Evolutionary conservation across 2,888 invertebrate genomes (phyloP), one percentile per base, ranked within the genome.

Genomic region (Conus canariensis): DNA sequence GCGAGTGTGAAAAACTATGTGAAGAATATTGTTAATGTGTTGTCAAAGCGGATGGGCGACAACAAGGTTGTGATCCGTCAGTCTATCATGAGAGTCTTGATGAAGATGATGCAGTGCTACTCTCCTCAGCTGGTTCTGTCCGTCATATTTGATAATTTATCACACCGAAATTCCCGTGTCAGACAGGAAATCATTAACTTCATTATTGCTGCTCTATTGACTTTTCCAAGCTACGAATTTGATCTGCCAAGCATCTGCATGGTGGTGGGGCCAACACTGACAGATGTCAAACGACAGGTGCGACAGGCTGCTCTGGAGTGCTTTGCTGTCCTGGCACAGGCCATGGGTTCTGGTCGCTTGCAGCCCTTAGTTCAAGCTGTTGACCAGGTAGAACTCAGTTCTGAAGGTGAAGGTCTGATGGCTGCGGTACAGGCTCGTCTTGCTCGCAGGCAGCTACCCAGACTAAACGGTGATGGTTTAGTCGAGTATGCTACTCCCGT

Each of bases 291-390:
- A 94, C 97, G 97, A 95, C 97, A 97, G 94, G 98, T 98, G 92
- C 97, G 97, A 94, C 98, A 97, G 96, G 98, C 97, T 92, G 98
- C 97, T 90, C 97, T 98, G 89, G 98, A 98, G 95, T 97, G 98
- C 67, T 96, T 98, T 86, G 98, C 98, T 0, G 97, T 98, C 58
- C 96, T 98, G 82, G 98, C 98, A 5, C 98, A 98, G 96, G 97
- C 98, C 90, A 97, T 97, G 93, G 97, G 97, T 0, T 97, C 97
- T 60, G 97, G 97, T 56, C 95, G 96, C 91, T 94, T 96, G 0
- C 97, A 97, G 0, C 96, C 97, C 94, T 96, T 98, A 92, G 95
- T 97, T 86, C 95, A 97, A 86, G 96, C 96, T 80, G 96, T 97
- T 7, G 96, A 97, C 92, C 95, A 96, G 77, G 95, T 96, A 8